A percentile compares a stretch with the other conserved stretches of the same genome.
Evolutionary conservation across 1,140 invertebrate species (phyloP).

Genomic region (Cydia strobilella): DNA sequence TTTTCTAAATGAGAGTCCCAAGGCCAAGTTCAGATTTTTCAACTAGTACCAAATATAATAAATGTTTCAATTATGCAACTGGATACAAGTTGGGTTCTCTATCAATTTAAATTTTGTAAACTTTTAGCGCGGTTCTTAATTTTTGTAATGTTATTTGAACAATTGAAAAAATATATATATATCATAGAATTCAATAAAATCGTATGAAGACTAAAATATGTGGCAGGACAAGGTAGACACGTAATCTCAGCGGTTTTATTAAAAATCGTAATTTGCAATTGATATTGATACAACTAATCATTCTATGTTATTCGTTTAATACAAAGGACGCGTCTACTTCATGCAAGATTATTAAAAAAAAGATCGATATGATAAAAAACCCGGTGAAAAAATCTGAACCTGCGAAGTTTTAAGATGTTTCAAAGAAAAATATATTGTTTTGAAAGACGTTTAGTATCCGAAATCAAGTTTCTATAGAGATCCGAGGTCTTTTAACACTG

Average conservation of each 20-base stretch:
- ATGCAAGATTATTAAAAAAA: neutral
- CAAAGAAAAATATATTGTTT: neutral
- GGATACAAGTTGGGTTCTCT: no score
- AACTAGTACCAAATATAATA: no score
- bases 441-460: neutral
- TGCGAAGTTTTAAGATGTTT: neutral
- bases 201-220: no score
- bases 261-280: neutral
- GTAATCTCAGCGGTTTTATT: conserved; percentile 32
- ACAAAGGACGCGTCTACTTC: neutral
- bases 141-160: no score
- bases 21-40: no score
- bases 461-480: neutral
- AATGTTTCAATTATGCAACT: no score
- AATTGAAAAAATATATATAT: no score
- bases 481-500: neutral
- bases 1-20: no score
- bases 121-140: no score
- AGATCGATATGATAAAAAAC: neutral
- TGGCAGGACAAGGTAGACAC: no score
- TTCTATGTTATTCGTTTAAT: neutral
- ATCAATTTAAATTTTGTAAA: no score
- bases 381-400: neutral
- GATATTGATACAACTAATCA: neutral
- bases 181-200: no score